Evolutionary conservation across 2,888 invertebrate species (phyloP), one percentile per base, ranked within the genome.

Genomic region (Drosophila paucipuncta): DNA sequence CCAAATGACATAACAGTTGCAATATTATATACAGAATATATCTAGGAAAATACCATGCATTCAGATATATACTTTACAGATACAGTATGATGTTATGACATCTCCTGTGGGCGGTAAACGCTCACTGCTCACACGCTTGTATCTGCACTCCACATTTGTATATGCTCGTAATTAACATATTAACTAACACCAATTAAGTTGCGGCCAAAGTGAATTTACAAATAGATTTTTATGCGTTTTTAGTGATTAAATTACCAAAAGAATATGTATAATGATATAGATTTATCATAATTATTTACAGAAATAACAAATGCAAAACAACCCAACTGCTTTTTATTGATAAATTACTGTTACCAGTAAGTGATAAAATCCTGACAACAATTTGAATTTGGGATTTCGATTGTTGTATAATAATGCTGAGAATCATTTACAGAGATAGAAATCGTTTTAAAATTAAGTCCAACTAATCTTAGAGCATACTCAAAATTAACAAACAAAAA

Each of bases 1-100:
- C 80, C 57, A 69, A 83, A 83, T 80, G 80, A 80, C 83, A 80
- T 80, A 80, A 80, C 80, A 69, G 83, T 83, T 80, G 83, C 83
- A 75, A 79, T 83, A 82, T 62, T 75, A 78, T 78, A 82, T 63
- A 76, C 76, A 63, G 43, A n/a, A 75, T 75, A 55, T 49, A 59
- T 59, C 68, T 50, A 39, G 35, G 31, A 53, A 30, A 30, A 30
- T 61, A 47, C 47, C 35, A 37, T 58, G 35, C 35, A 43, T 43
- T 41, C 60, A 58, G 28, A 18, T 33, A 37, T n/a, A 55, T 52
- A 11, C 37, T 31, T 54, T 18, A 58, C 11, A 37, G 28, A 31
- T n/a, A n/a, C n/a, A 30, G 16, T 57, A 62, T 25, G 11, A 22
- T 22, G 41, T 22, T 22, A 30, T 13, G 39, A 25, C 28, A n/a